Percentiles rank a stretch among this genome's conserved stretches.
These are phyloP conservation scores for Cacoxenus indagator DNA, from an alignment of 2,888 invertebrate genomes.

Conservation along the genomic window DNA sequence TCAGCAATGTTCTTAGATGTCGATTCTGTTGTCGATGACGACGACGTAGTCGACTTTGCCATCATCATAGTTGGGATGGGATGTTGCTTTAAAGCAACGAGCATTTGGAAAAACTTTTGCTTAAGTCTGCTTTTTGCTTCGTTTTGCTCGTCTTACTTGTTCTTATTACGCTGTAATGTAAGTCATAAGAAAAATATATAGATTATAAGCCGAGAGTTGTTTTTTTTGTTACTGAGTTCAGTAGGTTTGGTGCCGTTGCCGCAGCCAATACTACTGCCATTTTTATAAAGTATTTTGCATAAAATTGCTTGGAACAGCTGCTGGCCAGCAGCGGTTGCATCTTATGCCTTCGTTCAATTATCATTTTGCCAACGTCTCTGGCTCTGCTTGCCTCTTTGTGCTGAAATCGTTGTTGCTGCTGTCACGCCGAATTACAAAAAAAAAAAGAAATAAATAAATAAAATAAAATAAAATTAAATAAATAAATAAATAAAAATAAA, in stretches of 20 bases:
- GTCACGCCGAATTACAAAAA: constrained; percentile 14
- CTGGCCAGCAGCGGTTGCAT: constrained; percentile 25
- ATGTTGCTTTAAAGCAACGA: constrained; percentile 10
- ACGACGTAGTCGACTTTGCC: neutral
- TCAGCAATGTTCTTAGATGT: constrained; percentile 1
- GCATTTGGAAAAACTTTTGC: constrained; percentile 14
- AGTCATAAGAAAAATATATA: constrained; percentile 21
- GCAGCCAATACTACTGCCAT: constrained; percentile 8
- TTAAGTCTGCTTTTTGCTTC: constrained; percentile 12
- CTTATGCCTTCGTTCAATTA: neutral
- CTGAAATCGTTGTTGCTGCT: neutral
- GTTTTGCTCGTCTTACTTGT: neutral
- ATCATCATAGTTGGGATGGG: neutral
- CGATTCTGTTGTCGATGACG: too few relatives aligned
- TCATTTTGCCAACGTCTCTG: neutral
- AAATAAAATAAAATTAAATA: neutral
- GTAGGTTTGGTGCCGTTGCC: neutral
- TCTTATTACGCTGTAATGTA: constrained; percentile 18
- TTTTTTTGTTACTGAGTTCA: neutral
- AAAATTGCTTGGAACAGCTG: constrained; percentile 27
- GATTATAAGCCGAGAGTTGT: constrained; percentile 2
- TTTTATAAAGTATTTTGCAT: constrained; percentile 28
- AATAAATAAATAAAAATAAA: neutral
- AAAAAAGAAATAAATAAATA: neutral
- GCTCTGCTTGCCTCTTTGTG: neutral